Base-by-base conservation (phyloP, 2,888 invertebrate species). In the Spilosoma lubricipeda region DNA sequence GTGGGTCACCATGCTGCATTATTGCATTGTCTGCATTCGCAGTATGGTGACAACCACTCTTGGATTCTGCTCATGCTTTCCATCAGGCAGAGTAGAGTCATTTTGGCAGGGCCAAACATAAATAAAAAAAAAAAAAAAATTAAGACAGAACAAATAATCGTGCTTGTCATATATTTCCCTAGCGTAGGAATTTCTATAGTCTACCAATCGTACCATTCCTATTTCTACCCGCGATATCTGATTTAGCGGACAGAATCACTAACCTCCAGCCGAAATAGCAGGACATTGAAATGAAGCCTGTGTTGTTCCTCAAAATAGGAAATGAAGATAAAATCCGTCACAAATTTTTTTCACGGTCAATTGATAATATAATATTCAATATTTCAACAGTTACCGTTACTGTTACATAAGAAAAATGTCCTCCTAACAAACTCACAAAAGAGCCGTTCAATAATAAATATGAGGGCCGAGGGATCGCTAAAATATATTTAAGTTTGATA, bases 381-480 rank as follows among this genome's bases (percentile, higher is more conserved):
- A 64, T 52, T 64, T 59, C 65, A 66, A 78, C 67, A 83, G 67
- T 42, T 73, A 72, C 67, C 56, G 64, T 66, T 68, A 74, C 68
- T 64, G 33, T 66, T 72, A 52, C 56, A 48, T 48, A 48, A 48
- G 48, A 48, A 67, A 74, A 52, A 68, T 18, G 64, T 27, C 63
- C 70, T 42, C 39, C 52, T 74, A 63, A 71, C 67, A 66, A 65
- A 76, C 65, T 63, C 84, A 42, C 75, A 39, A 73, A 74, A 77
- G 75, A 77, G 67, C 74, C 30, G 73, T 80, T 67, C 33, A 63
- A 7, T 66, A 69, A 82, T 80, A 84, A 84, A 82, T 82, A 78
- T 67, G 70, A 76, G 78, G 75, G 74, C 75, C 78, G 42, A 67
- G 67, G 77, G 76, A 72, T 71, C 36, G 36, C 42, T 45, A 68